These are phyloP conservation scores for Limnothrissa miodon DNA, from an alignment of 2,113 vertebrate genomes.

Conservation along the genomic window DNA sequence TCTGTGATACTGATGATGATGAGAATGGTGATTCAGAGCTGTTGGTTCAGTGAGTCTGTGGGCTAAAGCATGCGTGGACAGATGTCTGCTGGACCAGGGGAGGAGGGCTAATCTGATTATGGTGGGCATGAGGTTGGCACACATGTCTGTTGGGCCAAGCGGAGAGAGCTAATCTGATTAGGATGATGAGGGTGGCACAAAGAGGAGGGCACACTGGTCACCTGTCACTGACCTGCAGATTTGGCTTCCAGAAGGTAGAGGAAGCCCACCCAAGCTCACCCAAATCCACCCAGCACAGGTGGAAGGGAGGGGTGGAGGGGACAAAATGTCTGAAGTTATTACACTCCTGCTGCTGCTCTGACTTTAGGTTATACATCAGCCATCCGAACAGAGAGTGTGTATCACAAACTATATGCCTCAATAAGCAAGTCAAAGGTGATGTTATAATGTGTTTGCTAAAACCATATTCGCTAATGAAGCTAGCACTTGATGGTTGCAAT, in stretches of 20 bases:
- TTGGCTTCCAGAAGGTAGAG: background rate
- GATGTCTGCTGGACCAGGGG: background rate
- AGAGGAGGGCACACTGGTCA: background rate
- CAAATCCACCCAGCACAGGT: no score
- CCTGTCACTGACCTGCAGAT: background rate
- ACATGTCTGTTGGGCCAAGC: no score
- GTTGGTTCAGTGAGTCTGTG: background rate
- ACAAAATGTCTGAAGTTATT: background rate
- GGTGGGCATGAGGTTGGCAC: no score
- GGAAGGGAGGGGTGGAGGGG: no score
- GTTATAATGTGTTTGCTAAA: no score
- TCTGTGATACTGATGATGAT: background rate
- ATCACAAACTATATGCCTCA: background rate
- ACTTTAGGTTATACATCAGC: background rate
- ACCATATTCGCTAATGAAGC: no score
- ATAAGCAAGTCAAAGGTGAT: background rate
- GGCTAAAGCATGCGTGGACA: background rate
- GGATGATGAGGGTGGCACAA: background rate
- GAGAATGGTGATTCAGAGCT: background rate
- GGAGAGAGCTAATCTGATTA: background rate
- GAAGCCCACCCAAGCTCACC: no score
- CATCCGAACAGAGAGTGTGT: background rate
- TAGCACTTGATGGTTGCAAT: no score
- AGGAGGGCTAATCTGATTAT: no score
- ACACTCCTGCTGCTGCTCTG: conserved; percentile 11